These are phyloP conservation scores for Drosophila santomea DNA, from an alignment of 1,140 invertebrate species.

Conservation along the genomic window DNA sequence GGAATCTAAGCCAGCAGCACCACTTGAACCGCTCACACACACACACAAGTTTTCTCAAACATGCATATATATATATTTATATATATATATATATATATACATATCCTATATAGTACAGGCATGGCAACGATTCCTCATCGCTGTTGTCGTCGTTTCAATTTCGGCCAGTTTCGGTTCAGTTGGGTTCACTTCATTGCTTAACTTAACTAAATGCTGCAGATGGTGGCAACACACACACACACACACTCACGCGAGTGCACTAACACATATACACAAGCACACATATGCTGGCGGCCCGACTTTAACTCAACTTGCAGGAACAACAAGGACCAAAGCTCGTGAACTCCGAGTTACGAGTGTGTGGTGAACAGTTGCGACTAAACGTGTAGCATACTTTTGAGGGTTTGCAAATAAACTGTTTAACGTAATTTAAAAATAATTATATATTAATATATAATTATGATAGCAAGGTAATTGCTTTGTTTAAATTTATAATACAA, in stretches of 20 bases:
- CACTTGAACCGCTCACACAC: constrained; percentile 68
- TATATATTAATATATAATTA: too few relatives aligned
- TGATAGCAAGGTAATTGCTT: too few relatives aligned
- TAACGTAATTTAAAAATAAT: background rate
- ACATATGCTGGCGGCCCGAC: constrained; percentile 19
- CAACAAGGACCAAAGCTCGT: constrained; percentile 65
- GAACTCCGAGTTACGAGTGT: constrained; percentile 51
- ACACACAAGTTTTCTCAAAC: background rate
- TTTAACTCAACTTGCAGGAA: constrained; percentile 61
- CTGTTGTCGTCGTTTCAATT: constrained; percentile 67
- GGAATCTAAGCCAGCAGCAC: constrained; percentile 68
- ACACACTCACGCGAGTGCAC: constrained; percentile 1
- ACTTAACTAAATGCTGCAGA: constrained; percentile 83
- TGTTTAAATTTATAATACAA: too few relatives aligned
- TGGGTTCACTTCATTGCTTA: constrained; percentile 80
- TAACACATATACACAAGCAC: constrained; percentile 12
- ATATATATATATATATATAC: constrained; percentile 31
- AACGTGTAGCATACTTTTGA: background rate
- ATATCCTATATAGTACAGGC: constrained; percentile 21
- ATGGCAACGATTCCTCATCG: constrained; percentile 40
- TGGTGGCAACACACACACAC: constrained; percentile 48
- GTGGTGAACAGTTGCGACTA: background rate
- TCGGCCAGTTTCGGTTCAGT: constrained; percentile 77
- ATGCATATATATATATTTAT: constrained; percentile 14
- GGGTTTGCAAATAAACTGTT: background rate